Conservation (phyloP, 2,113 vertebrate species). For the human (Homo sapiens) region GRCh38 chr1:217164501-217165000, state of each 20-base stretch:
- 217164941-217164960: background rate
- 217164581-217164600: background rate
- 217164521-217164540: background rate
- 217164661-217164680: background rate
- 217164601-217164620: background rate
- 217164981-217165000: too few species aligned
- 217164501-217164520: background rate
- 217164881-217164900: background rate
- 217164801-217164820: background rate
- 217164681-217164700: background rate
- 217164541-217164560: background rate
- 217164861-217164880: background rate
- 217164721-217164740: background rate
- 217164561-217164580: background rate
- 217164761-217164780: background rate
- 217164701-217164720: background rate
- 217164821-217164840: background rate
- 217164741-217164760: background rate
- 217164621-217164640: background rate
- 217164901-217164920: background rate
- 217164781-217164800: background rate
- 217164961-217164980: too few species aligned
- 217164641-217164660: background rate
- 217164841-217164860: background rate
- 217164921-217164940: background rate